Base-by-base conservation (phyloP, 2,888 invertebrate species). In the Campopleginae sp. region DNA sequence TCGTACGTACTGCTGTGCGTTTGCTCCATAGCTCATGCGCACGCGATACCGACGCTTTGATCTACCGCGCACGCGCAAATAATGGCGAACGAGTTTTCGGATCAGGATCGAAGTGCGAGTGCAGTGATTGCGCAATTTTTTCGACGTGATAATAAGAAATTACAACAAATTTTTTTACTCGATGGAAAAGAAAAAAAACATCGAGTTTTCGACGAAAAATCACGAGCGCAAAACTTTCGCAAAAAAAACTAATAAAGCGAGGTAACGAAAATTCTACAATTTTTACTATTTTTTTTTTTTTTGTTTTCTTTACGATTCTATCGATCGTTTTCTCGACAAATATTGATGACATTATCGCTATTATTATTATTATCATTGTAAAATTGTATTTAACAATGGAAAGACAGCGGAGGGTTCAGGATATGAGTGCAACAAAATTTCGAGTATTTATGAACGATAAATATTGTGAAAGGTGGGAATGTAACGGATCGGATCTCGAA, bases 391-490 rank as follows among this genome's bases (percentile, higher is more conserved):
- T 74, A 81, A 83, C 83, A 74, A 80, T 80, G 63, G 79, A 66
- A 66, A 19, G 77, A 54, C 63, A 80, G 51, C 31, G 10, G 33
- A 58, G 65, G 54, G 23, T n/a, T 33, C 42, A 6, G 27, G 46
- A 72, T 38, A 44, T 19, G 17, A 31, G 17, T 27, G n/a, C 27
- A 80, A 78, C 65, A 71, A 84, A 84, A 80, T 66, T 61, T 58
- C 17, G 23, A 78, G 31, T 51, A 68, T 82, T 83, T 65, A 58
- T 84, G 72, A 42, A 79, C 63, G 68, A 23, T 54, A 58, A 68
- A 58, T 33, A 78, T 58, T 74, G n/a, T 65, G 63, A 17, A 31
- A 68, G 61, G 72, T 80, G 79, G 87, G 84, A 87, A 87, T 87
- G 87, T 87, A 79, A 80, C 68, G 77, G 84, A 72, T 71, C 77